Base-by-base conservation (phyloP, 2,113 vertebrate species). In the Mixornis gularis region DNA sequence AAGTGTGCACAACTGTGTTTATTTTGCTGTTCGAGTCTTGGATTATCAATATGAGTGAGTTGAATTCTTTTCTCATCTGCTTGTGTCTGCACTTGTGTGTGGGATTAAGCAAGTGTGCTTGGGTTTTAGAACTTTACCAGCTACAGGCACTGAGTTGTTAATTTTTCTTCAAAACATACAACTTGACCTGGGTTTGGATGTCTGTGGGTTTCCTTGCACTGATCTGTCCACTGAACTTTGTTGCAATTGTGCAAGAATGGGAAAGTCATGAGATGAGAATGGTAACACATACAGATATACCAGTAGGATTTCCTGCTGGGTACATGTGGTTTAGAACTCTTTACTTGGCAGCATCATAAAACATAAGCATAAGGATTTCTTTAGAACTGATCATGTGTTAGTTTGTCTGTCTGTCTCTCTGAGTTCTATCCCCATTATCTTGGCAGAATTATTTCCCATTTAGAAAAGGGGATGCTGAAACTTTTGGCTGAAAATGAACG, bases 401-500 rank as follows among this genome's bases (percentile, higher is more conserved):
- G 13, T 76, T 91, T 79, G 46, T 77, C 14, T 87, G 12, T 82
- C 49, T 52, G 27, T 51, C 55, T 94, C n/a, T 87, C 82, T 88
- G 68, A 55, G 13, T 58, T 89, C 86, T 68, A 27, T 82, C 60
- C 8, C 7, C 55, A 12, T 92, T 90, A 40, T 87, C 74, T 93
- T 94, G 76, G 79, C 82, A 99, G 99, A 93, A 94, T 99, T 94
- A 96, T 99, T 27, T 98, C 98, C 82, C 97, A 73, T 91, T 96
- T 99, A 97, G 99, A 99, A 95, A 99, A 98, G 95, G 98, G 98
- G 48, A 99, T 98, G 2, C 95, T 99, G 95, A 99, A 99, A 80
- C 98, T 99, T 40, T 97, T 99, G 95, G 98, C 98, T 10, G 99
- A 99, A 97, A 99, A 99, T 18, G 99, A 99, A 82, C 98, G 99